Percentiles rank a stretch among this genome's conserved stretches.
These are phyloP conservation scores for Netelia virgata DNA, from an alignment of 2,888 invertebrate genomes.

Conservation along the genomic window DNA sequence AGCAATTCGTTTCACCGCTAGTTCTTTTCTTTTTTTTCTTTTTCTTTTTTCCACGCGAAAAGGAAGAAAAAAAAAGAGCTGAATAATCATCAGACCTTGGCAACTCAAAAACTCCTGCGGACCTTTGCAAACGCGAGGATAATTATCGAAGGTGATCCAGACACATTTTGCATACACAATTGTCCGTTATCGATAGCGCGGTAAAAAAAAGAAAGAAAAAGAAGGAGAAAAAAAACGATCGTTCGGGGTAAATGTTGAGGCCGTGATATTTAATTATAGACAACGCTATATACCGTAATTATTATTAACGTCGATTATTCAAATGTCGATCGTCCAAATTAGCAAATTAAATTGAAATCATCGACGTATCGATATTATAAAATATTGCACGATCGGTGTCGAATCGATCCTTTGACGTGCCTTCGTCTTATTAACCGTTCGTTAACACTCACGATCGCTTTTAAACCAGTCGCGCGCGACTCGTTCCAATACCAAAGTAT, in stretches of 20 bases:
- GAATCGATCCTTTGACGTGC: conserved; percentile 24
- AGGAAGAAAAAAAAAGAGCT: conserved; percentile 54
- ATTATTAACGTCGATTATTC: conserved; percentile 1
- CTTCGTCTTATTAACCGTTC: conserved; percentile 49
- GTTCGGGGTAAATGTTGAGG: neutral
- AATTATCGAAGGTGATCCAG: conserved; percentile 44
- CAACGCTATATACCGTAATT: neutral
- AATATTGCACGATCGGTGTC: neutral
- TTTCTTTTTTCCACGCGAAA: conserved; percentile 21
- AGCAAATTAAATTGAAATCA: neutral
- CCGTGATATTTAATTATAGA: conserved; percentile 11
- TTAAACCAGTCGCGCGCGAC: too few relatives aligned
- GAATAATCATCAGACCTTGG: conserved; percentile 36
- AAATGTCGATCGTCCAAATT: conserved; percentile 1
- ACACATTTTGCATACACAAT: conserved; percentile 22
- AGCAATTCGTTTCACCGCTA: conserved; percentile 19
- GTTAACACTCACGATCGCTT: conserved; percentile 57
- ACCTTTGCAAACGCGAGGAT: conserved; percentile 22
- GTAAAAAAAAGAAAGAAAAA: neutral
- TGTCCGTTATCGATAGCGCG: conserved; percentile 4
- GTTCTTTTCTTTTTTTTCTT: conserved; percentile 2
- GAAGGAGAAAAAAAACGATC: neutral
- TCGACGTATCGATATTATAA: neutral
- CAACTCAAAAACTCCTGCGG: conserved; percentile 1
- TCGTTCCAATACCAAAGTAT: too few relatives aligned